Evolutionary conservation across 2,113 vertebrate species (phyloP), one percentile per base, ranked within the genome.

Genomic region (Hippocampus mohnikei): DNA sequence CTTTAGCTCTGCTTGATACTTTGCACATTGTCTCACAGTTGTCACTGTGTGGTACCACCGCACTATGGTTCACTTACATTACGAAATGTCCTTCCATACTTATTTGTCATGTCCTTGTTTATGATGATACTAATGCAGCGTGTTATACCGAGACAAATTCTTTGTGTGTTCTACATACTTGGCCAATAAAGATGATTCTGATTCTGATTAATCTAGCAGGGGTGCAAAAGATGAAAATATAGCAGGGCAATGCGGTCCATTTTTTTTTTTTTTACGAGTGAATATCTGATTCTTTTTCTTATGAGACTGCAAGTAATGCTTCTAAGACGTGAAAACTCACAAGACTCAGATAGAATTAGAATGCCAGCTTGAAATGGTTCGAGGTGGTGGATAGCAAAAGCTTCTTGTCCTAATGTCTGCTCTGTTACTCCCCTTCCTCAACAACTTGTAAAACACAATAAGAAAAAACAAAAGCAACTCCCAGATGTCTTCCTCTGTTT

Each of bases 241-340:
- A 52, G 48, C 18, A 7, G 48, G 18, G 5, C 20, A 20, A 21
- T 5, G 8, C 7, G 18, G 48, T 52, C 16, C 48, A 5, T 6
- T 50, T 52, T 50, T 50, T 21, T 50, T 6, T 46, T 29, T 33
- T 33, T 33, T 33, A 33, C 4, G 3, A 13, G 16, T 21, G 18
- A 52, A 90, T 89, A 87, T 88, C 88, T 79, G 82, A 85, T 78
- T 73, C 67, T 69, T 62, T 69, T 62, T 71, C 73, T 80, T 71
- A 66, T 64, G 83, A 87, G 21, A 55, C 84, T 88, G 75, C 81
- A 87, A 70, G 65, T 74, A 66, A 80, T 63, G 59, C 72, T 79
- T 70, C 29, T 50, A 67, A 71, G n/a, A 65, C 73, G 74, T 67
- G 44, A 60, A 66, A 74, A 59, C 16, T 73, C 68, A 66, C 27